Conservation (phyloP, 2,113 vertebrate genomes). For the Dipodomys spectabilis region DNA sequence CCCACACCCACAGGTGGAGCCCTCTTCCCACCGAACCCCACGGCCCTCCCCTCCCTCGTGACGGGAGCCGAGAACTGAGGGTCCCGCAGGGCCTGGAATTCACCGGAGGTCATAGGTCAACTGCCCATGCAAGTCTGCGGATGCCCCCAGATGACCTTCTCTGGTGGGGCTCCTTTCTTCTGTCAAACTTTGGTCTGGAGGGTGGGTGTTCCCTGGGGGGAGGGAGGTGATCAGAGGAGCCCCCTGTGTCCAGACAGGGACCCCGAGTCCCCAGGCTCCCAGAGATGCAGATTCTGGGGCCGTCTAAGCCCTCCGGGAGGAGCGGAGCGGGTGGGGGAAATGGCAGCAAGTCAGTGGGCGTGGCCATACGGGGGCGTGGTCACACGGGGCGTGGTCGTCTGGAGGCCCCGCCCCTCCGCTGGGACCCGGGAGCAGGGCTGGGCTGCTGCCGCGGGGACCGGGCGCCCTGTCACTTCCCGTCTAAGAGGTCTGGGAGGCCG, state of each 20-base stretch:
- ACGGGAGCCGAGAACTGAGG: neutral
- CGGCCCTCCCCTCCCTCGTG: neutral
- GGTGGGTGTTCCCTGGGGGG: neutral
- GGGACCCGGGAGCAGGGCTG: no score
- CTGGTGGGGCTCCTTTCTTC: neutral
- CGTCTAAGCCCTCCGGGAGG: no score
- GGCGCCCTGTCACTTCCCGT: no score
- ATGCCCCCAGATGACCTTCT: neutral
- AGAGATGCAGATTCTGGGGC: no score
- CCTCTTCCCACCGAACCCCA: neutral
- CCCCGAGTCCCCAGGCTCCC: neutral
- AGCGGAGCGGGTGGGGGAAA: neutral
- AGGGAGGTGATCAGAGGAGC: no score
- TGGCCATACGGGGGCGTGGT: no score
- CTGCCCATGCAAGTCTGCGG: neutral
- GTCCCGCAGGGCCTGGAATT: neutral
- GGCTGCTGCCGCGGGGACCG: no score
- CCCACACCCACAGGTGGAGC: neutral
- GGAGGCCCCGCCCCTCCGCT: no score
- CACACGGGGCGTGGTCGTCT: no score
- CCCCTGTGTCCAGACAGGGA: no score
- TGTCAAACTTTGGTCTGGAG: accelerated
- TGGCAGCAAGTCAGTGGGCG: no score
- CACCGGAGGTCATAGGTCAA: neutral
- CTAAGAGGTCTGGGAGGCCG: no score